phyloP scores from a whole-genome alignment of 2,113 vertebrate species.

The Corythornis madagascariensis region DNA sequence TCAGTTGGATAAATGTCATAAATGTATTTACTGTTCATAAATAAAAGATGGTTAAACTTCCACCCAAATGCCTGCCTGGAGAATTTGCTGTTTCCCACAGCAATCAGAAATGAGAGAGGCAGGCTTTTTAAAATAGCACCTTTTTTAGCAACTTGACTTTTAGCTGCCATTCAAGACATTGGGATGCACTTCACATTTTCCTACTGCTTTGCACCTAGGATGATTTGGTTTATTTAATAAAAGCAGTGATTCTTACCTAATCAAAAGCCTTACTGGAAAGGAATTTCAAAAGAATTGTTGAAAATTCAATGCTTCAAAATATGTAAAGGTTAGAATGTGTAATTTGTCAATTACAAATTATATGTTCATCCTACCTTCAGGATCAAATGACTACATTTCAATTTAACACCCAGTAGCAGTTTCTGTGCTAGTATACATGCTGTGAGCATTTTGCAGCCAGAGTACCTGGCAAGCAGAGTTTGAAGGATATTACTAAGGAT shows the following conservation, averaged over 20 bases:
- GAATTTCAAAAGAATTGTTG: neutral
- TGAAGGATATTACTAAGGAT: neutral
- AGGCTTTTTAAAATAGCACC: neutral
- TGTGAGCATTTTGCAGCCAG: neutral
- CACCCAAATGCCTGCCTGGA: neutral
- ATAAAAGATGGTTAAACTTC: neutral
- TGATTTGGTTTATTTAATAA: neutral
- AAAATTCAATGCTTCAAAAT: neutral
- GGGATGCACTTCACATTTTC: neutral
- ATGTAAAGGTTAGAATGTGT: fast-evolving
- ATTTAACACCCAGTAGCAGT: neutral
- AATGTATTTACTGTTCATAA: neutral
- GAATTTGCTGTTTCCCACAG: neutral
- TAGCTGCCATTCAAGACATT: neutral
- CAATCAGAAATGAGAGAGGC: neutral
- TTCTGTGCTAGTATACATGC: neutral
- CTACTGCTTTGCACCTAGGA: neutral
- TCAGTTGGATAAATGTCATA: neutral
- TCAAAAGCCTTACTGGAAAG: neutral
- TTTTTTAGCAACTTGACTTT: neutral
- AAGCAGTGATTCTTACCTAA: neutral
- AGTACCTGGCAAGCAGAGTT: neutral
- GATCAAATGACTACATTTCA: neutral
- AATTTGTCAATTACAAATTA: neutral
- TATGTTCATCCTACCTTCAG: neutral